Percentiles rank a stretch among this genome's conserved stretches.
These are phyloP conservation scores for Chaetops frenatus DNA, from an alignment of 2,113 vertebrate genomes.

Conservation along the genomic window DNA sequence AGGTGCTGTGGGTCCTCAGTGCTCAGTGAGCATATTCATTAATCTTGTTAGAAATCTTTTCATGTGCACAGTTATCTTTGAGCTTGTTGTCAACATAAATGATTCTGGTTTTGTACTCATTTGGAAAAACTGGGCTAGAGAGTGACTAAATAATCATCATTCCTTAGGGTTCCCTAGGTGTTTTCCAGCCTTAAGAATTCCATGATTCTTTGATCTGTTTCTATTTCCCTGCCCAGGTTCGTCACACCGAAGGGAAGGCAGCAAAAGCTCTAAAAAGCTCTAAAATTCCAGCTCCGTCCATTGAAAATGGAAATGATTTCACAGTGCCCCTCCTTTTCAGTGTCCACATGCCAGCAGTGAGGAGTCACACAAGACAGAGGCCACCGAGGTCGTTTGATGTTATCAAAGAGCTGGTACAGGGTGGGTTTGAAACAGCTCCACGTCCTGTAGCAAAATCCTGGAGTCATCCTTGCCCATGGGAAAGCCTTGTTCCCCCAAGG, in stretches of 20 bases:
- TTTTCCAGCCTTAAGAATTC: neutral
- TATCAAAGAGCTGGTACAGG: neutral
- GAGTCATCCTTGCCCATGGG: neutral
- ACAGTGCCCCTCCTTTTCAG: neutral
- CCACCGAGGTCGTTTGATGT: neutral
- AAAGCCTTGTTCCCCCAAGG: neutral
- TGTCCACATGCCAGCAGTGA: neutral
- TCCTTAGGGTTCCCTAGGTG: neutral
- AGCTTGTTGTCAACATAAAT: neutral
- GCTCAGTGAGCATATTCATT: neutral
- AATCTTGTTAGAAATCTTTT: neutral
- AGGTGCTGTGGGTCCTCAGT: neutral
- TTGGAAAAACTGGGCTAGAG: neutral
- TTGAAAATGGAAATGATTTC: neutral
- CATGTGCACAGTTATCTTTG: neutral
- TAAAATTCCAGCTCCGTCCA: neutral
- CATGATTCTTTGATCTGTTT: neutral
- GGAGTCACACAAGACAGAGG: neutral
- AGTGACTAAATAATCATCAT: fast-evolving
- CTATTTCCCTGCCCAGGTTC: neutral
- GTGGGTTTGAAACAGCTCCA: neutral
- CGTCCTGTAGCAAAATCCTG: neutral
- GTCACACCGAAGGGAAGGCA: fast-evolving
- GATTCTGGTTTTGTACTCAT: neutral
- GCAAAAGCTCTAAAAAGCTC: neutral